Conservation (phyloP, 2,113 vertebrate genomes). For the Gadus macrocephalus region DNA sequence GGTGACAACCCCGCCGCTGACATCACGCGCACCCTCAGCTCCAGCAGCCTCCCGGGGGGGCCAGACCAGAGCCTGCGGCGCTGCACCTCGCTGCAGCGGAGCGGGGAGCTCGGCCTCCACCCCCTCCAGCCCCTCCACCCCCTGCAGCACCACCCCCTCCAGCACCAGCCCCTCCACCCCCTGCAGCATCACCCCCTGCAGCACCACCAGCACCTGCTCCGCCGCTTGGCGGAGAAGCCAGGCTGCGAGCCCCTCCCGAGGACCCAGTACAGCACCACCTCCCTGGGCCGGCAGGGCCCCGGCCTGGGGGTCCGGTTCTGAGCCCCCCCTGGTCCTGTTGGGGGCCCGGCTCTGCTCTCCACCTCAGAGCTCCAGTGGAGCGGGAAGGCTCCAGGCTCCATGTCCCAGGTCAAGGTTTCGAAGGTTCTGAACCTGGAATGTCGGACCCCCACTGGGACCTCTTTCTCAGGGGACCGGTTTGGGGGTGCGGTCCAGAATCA, state of each 20-base stretch:
- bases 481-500: too few relatives aligned
- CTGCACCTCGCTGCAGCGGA: slow-evolving; percentile 73
- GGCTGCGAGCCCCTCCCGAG: slow-evolving; percentile 68
- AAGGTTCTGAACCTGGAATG: too few relatives aligned
- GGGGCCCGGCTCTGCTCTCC: not conserved
- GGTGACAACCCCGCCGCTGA: slow-evolving; percentile 43
- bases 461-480: too few relatives aligned
- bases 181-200: too few relatives aligned
- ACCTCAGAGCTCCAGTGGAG: too few relatives aligned
- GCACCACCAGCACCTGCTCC: slow-evolving; percentile 20
- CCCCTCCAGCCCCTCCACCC: too few relatives aligned
- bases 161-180: not conserved
- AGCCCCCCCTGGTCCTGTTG: slow-evolving; percentile 16
- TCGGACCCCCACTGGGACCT: too few relatives aligned
- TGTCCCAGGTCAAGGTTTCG: too few relatives aligned
- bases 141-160: slow-evolving; percentile 11
- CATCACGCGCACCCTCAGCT: slow-evolving; percentile 76
- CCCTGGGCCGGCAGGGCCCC: slow-evolving; percentile 64
- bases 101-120: slow-evolving; percentile 31
- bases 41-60: slow-evolving; percentile 73
- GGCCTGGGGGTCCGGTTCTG: slow-evolving; percentile 81
- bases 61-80: slow-evolving; percentile 57
- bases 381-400: too few relatives aligned
- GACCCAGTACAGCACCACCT: slow-evolving; percentile 72
- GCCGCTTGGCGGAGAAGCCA: slow-evolving; percentile 41